These are phyloP conservation scores for Tetragonisca angustula DNA, from an alignment of 2,888 invertebrate species.

Conservation along the genomic window DNA sequence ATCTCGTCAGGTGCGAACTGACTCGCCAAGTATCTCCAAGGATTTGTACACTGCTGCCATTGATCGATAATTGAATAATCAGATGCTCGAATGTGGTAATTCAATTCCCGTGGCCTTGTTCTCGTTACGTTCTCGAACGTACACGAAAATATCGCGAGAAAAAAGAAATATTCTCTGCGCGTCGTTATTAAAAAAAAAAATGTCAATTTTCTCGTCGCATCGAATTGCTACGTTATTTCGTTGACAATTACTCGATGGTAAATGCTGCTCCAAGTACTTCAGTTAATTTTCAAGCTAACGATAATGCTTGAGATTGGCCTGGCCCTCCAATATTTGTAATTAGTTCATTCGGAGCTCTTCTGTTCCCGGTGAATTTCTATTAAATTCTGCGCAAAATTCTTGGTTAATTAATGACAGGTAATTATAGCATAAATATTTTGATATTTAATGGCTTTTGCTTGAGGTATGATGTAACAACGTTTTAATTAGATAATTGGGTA, in stretches of 20 bases:
- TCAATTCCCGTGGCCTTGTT: constrained; percentile 48
- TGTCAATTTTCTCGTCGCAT: background rate
- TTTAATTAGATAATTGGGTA: background rate
- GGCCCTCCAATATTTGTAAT: background rate
- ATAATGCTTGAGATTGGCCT: background rate
- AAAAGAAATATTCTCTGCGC: constrained; percentile 15
- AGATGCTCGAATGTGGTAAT: constrained; percentile 60
- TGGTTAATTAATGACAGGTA: constrained; percentile 7
- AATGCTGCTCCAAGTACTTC: background rate
- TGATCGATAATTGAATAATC: constrained; percentile 58
- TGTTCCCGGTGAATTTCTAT: background rate
- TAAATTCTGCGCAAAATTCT: background rate
- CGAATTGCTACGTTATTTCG: background rate
- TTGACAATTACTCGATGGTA: background rate
- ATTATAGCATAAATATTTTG: background rate
- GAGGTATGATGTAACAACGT: background rate
- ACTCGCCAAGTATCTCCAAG: constrained; percentile 19
- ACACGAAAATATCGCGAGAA: constrained; percentile 24
- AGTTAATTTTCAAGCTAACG: background rate
- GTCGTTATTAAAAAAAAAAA: background rate
- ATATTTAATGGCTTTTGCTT: background rate
- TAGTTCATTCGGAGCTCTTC: background rate
- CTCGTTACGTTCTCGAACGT: constrained; percentile 38
- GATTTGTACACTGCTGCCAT: constrained; percentile 10
- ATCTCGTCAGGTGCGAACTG: background rate